phyloP scores from a whole-genome alignment of 2,113 vertebrate genomes.

The Odobenus rosmarus region DNA sequence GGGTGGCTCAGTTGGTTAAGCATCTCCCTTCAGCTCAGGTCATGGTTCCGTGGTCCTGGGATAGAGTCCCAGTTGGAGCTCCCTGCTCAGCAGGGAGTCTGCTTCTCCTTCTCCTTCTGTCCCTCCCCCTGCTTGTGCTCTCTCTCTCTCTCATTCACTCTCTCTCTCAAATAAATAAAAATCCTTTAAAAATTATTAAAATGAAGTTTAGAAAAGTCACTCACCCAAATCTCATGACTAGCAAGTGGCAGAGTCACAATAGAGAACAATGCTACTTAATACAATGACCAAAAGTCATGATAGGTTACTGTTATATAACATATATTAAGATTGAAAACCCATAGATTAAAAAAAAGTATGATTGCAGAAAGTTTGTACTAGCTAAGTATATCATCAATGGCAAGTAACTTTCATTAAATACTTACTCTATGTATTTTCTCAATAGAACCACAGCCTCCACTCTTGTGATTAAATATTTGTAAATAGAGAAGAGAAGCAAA shows the following conservation, averaged over 20 bases:
- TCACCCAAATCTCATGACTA: neutral
- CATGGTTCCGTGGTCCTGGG: neutral
- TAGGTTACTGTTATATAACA: neutral
- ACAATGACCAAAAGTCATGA: neutral
- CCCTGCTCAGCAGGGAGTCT: neutral
- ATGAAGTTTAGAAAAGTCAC: neutral
- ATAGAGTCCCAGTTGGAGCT: neutral
- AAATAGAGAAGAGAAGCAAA: neutral
- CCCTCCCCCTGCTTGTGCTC: neutral
- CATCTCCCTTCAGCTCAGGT: neutral
- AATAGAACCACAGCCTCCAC: neutral
- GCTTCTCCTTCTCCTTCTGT: neutral
- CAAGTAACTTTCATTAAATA: neutral
- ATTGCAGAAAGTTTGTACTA: neutral
- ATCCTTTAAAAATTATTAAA: neutral
- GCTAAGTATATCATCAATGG: neutral
- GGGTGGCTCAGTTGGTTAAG: neutral
- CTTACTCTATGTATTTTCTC: neutral
- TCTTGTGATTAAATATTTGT: neutral
- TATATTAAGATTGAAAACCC: neutral
- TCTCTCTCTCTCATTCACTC: neutral
- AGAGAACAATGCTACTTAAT: neutral
- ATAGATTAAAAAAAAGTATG: neutral
- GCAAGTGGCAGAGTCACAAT: neutral
- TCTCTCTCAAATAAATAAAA: neutral